Base-by-base conservation (phyloP, 2,113 vertebrate genomes). In the Sylvietta virens region DNA sequence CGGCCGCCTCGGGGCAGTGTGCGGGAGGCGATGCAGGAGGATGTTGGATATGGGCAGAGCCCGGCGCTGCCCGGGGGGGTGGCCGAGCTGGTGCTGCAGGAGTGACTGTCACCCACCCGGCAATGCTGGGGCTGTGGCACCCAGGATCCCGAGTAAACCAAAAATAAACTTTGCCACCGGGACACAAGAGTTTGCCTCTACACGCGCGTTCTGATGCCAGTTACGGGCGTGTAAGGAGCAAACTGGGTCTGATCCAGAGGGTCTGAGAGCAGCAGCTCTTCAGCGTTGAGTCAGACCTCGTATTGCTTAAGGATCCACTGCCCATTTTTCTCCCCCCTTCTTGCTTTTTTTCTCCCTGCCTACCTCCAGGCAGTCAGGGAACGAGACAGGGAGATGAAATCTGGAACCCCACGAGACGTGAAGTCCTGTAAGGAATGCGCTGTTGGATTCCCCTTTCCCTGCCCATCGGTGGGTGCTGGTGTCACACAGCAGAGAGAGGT, bases 391-490 rank as follows among this genome's bases (percentile, higher is more conserved):
- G 44, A 79, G 39, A 39, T 5, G 2, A 67, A 84, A 61, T 33
- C 35, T 31, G 35, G 72, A 78, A n/a, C 5, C 19, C 11, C 24
- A 7, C 0, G 16, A n/a, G 81, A 70, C 0, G 0, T 0, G 7
- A 62, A 53, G 4, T 18, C 57, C 31, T 35, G 5, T 11, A 40
- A 53, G 0, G 7, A 84, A n/a, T 2, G 3, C 0, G 0, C 7
- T 13, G 11, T 3, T 67, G 11, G 14, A 40, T 51, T 79, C 16
- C 33, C 33, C 10, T 15, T 67, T 44, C 82, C 20, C 40, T 47
- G 50, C 45, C 58, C 13, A 1, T 14, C 8, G 2, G 15, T 2
- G 4, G 35, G 15, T 16, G 4, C 66, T 4, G 26, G 44, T 61
- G 82, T 28, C 85, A 39, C 77, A 61, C 39, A 40, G 40, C 70